A percentile compares a stretch with the other conserved stretches of the same genome.
These are phyloP conservation scores for Clepsis dumicolana DNA, from an alignment of 2,888 invertebrate species.

Conservation along the genomic window DNA sequence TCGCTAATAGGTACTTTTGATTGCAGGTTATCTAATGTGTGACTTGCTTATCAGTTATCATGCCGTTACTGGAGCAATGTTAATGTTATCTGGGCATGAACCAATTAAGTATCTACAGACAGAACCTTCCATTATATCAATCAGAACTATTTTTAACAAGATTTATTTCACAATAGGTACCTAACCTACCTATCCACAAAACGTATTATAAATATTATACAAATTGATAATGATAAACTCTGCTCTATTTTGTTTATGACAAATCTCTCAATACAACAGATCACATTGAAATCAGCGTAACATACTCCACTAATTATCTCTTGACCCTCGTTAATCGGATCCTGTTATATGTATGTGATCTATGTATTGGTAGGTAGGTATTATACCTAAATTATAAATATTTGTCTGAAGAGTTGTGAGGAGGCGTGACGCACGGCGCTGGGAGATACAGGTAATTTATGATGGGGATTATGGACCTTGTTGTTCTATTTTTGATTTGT, in stretches of 20 bases:
- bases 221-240: background rate
- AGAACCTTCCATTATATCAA: background rate
- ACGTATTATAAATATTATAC: background rate
- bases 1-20: constrained; percentile 42
- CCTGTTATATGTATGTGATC: background rate
- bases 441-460: background rate
- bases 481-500: background rate
- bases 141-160: constrained; percentile 2
- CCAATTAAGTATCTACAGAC: constrained; percentile 21
- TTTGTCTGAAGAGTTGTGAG: constrained; percentile 5
- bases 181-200: background rate
- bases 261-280: constrained; percentile 18
- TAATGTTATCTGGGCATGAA: constrained; percentile 49
- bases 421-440: background rate
- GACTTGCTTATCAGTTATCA: constrained; percentile 55
- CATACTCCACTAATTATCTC: constrained; percentile 3
- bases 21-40: constrained; percentile 53
- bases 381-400: background rate
- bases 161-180: background rate
- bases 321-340: constrained; percentile 2
- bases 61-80: constrained; percentile 60
- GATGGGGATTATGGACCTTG: background rate
- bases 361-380: background rate
- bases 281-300: constrained; percentile 9
- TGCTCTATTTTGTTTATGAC: constrained; percentile 1